phyloP scores from a whole-genome alignment of 2,113 vertebrate genomes.

The Perca fluviatilis region DNA sequence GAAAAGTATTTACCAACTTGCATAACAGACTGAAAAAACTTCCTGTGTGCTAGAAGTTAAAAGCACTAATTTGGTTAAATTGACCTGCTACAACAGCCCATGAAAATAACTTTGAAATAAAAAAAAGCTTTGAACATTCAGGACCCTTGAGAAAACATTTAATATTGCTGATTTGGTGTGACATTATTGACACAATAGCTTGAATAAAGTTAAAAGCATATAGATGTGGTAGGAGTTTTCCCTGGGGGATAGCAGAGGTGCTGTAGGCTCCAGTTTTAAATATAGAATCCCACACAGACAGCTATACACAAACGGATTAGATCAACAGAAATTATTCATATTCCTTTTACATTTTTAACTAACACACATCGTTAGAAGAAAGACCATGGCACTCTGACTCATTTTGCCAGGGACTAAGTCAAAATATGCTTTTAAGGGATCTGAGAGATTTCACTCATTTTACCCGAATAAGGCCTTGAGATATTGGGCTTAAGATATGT shows the following conservation, averaged over 20 bases:
- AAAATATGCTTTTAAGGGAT: constrained; percentile 25
- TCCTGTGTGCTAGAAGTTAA: background rate
- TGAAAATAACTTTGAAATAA: background rate
- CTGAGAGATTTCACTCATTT: background rate
- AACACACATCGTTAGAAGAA: constrained; percentile 50
- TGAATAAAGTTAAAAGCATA: constrained; percentile 17
- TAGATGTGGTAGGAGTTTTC: constrained; percentile 12
- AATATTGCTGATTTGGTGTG: background rate
- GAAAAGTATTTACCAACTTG: background rate
- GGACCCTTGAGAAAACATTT: background rate
- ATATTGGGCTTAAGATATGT: background rate
- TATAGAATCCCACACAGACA: constrained; percentile 78
- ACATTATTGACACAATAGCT: background rate
- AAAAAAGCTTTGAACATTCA: background rate
- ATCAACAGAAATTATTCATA: constrained; percentile 82
- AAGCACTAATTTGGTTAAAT: background rate
- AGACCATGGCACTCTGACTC: constrained; percentile 36
- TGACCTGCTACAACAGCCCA: background rate
- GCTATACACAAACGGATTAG: constrained; percentile 67
- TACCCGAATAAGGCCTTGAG: background rate
- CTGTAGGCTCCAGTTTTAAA: constrained; percentile 71
- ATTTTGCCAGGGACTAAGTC: constrained; percentile 29
- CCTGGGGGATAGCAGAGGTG: constrained; percentile 7
- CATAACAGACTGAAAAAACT: background rate
- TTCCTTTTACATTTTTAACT: constrained; percentile 77